Evolutionary conservation across 1,140 invertebrate species (phyloP), one percentile per base, ranked within the genome.

Genomic region (Acromyrmex charruanus): DNA sequence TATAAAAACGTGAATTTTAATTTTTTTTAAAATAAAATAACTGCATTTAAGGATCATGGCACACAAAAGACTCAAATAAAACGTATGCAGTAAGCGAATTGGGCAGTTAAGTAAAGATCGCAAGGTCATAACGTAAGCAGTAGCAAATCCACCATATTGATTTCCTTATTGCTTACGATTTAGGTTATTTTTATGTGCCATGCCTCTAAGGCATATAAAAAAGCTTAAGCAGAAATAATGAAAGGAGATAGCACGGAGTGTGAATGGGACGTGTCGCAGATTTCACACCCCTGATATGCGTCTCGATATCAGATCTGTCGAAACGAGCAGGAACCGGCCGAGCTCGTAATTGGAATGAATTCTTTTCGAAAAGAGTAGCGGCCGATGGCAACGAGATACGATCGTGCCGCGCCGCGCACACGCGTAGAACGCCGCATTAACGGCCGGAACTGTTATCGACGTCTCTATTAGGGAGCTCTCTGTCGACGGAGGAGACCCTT

Each of bases 401-500:
- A 1, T 65, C 77, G 21, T 51, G 55, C 49, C 39, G 10, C 25
- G 25, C 44, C 21, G 49, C 44, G 66, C 74, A 69, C 66, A 72
- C 55, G 75, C 88, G 61, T 77, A 66, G 61, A 89, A 61, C 31
- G 35, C 55, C 55, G 49, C 71, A 77, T 77, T 77, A 88, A 85
- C 61, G 35, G 61, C 61, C 72, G 82, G 74, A 66, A 75, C 82
- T 85, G 74, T 85, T 85, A 85, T 85, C 82, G 82, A 85, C 82
- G 82, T 85, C 74, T 85, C 58, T 85, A 85, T 85, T 85, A 85
- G 82, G 59, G 28, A 72, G 80, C 18, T 85, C 51, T 51, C 51
- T 44, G 71, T 89, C 44, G 71, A 59, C 21, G 69, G 85, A 81
- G 72, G 75, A 18, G 68, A 49, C 51, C 53, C 87, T 80, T 63